Base-by-base conservation (phyloP, 2,797 vertebrate species). In the Phrynocephalus vlangalii region DNA sequence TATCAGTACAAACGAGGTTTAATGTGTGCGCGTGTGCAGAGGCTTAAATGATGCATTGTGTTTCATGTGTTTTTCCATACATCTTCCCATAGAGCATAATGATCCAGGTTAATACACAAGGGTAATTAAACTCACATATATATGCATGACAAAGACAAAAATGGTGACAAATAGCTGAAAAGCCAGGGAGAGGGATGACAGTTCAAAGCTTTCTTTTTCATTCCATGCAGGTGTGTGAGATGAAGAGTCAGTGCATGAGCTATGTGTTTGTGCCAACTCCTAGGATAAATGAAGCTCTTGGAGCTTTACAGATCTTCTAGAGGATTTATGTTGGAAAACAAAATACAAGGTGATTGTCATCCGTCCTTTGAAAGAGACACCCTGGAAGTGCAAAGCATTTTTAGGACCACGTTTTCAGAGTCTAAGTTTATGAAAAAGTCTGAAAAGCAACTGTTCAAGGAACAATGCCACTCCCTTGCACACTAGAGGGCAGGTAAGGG, bases 41-140 rank as follows among this genome's bases (percentile, higher is more conserved):
- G 85, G 63, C 60, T 26, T 60, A 50, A 33, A 80, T 87, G 82
- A 90, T 87, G 24, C 20, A 82, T 73, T 85, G 24, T 68, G 84
- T 87, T 87, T 44, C 82, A 22, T 60, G 63, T 56, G 24, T 8
- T n/a, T 87, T 84, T 78, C 86, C 72, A 38, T 82, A 50, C 48
- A 60, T 87, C 83, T 82, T 85, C n/a, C 78, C 22, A 87, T 87
- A 56, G 63, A 78, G 72, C 38, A 38, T 84, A 77, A 80, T 76
- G 77, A 76, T 87, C 30, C 71, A 90, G 85, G 86, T 81, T 90
- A 85, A 85, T 87, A 84, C 71, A 90, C 77, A 76, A 70, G 77
- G 77, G 71, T 80, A 90, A 90, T 90, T 90, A 87, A 75, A 87
- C 56, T 60, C 33, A 22, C 26, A 38, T 87, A 79, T 67, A 83